Conservation (phyloP, 2,888 invertebrate genomes). For the Sialis fuliginosa region DNA sequence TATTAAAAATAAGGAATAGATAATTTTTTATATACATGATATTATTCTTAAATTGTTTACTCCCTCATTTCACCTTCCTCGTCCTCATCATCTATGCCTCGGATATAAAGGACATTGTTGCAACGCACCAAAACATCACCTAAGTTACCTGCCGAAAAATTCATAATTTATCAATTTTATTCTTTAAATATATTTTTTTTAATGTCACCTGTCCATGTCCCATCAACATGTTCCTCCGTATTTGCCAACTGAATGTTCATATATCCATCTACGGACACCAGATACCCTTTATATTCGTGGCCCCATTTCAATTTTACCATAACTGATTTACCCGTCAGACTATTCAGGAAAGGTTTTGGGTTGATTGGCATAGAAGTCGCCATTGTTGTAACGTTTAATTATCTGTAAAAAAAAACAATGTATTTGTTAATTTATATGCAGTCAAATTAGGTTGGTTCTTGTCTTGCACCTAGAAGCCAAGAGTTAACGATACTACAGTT, state of each 20-base stretch:
- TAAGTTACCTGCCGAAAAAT: constrained; percentile 43
- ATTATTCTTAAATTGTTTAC: constrained; percentile 21
- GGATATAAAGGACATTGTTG: constrained; percentile 90
- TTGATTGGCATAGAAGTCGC: constrained; percentile 88
- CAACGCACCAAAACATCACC: constrained; percentile 96
- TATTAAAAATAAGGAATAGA: neutral
- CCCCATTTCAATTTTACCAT: constrained; percentile 99
- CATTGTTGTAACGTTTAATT: constrained; percentile 27
- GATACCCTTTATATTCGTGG: constrained; percentile 95
- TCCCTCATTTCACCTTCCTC: constrained; percentile 94
- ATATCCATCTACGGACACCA: constrained; percentile 96
- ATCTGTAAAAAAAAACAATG: neutral
- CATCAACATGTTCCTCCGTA: constrained; percentile 94
- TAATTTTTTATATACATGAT: neutral
- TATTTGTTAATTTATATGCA: too few species aligned
- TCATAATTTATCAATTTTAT: constrained; percentile 4
- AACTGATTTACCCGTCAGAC: constrained; percentile 93
- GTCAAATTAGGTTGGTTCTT: too few species aligned
- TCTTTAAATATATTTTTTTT: neutral
- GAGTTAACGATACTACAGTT: too few species aligned
- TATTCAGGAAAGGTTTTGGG: constrained; percentile 97
- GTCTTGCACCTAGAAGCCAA: too few species aligned
- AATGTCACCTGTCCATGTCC: constrained; percentile 59
- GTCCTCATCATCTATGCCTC: constrained; percentile 91
- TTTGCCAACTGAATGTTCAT: constrained; percentile 98